Evolutionary conservation across 2,888 invertebrate species (phyloP), one percentile per base, ranked within the genome.

Genomic region (Tenthredo mesomela): DNA sequence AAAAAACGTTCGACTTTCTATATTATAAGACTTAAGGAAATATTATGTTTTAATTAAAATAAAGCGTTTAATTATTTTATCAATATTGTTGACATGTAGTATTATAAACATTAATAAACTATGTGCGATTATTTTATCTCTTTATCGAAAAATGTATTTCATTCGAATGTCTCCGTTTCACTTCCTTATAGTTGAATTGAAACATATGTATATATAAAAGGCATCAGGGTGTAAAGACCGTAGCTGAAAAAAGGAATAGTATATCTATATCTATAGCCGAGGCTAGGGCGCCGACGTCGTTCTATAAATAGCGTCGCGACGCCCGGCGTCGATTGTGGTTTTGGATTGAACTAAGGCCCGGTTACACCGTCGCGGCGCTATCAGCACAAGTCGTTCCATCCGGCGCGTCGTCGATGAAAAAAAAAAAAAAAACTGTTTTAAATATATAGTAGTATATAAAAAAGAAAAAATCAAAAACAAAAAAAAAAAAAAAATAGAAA

Each of bases 261-360:
- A 37, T 70, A 70, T 37, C 21, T 71, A 25, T n/a, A 37, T 5
- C 18, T 88, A 89, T 87, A 89, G 87, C 87, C 87, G 87, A 89
- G 88, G 89, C 88, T 88, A 89, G 86, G 84, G 90, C 90, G 90
- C 90, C 90, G 90, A 90, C 90, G 90, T 89, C 86, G 88, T 67
- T 85, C 89, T 89, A 90, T 90, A 90, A 90, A 90, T 90, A 90
- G 87, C 86, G 80, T 43, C 82, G 50, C 70, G 84, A 82, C 84
- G 77, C 84, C 71, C 58, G 58, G 43, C 71, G 82, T 85, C 84
- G 77, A 65, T 70, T 67, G 71, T 77, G 84, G 84, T 50, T 54
- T 50, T 29, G 33, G 50, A 50, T 25, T 47, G 84, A 85, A 85
- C 84, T 82, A 85, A 85, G 47, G 75, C 65, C 70, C 84, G 43